Evolutionary conservation across 2,113 vertebrate species (phyloP).

Genomic region (Corythoichthys intestinalis): DNA sequence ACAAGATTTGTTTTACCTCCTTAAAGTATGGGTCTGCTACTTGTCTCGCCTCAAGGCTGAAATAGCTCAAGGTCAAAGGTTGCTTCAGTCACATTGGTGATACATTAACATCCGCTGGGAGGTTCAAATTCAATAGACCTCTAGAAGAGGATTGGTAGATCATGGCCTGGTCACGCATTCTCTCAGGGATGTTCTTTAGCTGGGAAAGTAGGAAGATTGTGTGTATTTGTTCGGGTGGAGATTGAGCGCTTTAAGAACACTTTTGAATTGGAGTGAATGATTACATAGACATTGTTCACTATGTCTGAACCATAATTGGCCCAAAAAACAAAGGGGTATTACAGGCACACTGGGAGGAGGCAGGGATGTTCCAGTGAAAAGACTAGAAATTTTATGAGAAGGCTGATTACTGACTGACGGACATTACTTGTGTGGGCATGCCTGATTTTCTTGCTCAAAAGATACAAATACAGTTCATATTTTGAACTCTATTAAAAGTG

Average conservation of each 20-base stretch:
- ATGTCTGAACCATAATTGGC: background rate
- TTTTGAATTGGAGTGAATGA: background rate
- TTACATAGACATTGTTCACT: background rate
- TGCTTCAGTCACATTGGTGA: conserved; percentile 46
- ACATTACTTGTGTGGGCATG: background rate
- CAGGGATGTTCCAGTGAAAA: no score
- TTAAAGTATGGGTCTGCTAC: conserved; percentile 4
- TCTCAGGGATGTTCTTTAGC: conserved; percentile 11
- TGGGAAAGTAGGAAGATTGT: background rate
- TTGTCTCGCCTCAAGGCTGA: conserved; percentile 11
- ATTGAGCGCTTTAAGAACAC: background rate
- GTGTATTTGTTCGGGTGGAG: no score
- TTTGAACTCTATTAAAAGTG: background rate
- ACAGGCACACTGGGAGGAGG: background rate
- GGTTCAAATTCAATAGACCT: conserved; percentile 41
- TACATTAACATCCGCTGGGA: conserved; percentile 59
- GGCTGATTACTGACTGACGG: background rate
- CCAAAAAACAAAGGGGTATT: background rate
- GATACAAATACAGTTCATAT: background rate
- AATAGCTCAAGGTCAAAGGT: conserved; percentile 55
- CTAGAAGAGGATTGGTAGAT: background rate
- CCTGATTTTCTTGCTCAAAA: background rate
- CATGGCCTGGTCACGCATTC: conserved; percentile 21
- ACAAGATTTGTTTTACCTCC: conserved; percentile 29
- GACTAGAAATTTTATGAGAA: background rate